These are phyloP conservation scores for Chloromyia formosa DNA, from an alignment of 2,888 invertebrate species.

Conservation along the genomic window DNA sequence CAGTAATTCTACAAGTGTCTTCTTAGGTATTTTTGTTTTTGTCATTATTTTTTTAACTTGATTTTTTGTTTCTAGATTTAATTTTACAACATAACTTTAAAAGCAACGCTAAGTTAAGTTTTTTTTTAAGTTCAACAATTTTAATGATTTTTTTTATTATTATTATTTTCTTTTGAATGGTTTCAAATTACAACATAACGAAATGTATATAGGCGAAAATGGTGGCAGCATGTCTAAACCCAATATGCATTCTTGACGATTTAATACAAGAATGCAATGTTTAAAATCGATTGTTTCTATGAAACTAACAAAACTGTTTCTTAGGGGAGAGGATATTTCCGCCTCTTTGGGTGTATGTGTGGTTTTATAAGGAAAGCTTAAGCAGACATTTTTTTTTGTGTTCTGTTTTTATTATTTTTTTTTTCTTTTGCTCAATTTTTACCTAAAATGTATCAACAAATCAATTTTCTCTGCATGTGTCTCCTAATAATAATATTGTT, in stretches of 20 bases:
- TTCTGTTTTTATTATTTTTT: conserved; percentile 5
- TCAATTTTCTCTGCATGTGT: conserved; percentile 14
- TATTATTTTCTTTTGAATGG: neutral
- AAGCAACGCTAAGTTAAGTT: conserved; percentile 4
- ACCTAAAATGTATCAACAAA: conserved; percentile 39
- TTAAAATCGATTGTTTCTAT: too few species aligned
- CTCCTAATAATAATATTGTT: conserved; percentile 35
- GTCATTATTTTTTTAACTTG: neutral
- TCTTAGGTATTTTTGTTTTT: conserved; percentile 1
- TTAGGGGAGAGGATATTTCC: too few species aligned
- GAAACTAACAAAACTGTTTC: too few species aligned
- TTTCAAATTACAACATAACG: neutral
- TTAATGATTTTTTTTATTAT: neutral
- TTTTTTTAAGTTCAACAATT: conserved; percentile 12
- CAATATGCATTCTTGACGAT: neutral
- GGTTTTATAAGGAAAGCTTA: too few species aligned
- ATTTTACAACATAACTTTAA: neutral
- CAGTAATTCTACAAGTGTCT: conserved; percentile 1
- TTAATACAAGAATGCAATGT: too few species aligned
- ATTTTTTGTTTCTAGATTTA: conserved; percentile 23
- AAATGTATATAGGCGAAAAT: neutral
- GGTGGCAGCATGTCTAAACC: neutral
- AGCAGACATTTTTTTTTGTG: too few species aligned
- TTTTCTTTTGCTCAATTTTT: neutral
- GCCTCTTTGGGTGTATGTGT: too few species aligned